Evolutionary conservation across 1,140 invertebrate genomes (phyloP), one percentile per base, ranked within the genome.

Genomic region (Diplogasteroides magnus): DNA sequence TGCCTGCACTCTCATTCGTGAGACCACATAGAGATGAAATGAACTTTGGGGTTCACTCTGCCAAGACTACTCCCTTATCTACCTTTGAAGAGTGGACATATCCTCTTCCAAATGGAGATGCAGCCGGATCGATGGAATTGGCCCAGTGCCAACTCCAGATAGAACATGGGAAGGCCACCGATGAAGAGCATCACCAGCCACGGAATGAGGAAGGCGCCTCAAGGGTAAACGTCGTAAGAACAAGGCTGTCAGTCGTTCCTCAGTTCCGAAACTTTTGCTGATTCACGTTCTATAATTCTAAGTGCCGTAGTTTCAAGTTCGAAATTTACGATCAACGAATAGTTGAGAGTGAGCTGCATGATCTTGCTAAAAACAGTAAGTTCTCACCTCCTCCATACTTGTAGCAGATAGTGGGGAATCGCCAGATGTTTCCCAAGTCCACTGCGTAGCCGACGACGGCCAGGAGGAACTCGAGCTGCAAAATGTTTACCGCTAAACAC

Each of bases 61-160:
- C n/a, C 37, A 13, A 29, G n/a, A 57, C 25, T n/a, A 69, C 27
- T 31, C 26, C 1, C 57, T 31, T 61, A 76, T 82, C 86, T 86
- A 95, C 94, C 95, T 90, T 97, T 97, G 31, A 97, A 88, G 31
- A 94, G 90, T 0, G 95, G 95, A 84, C 94, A 97, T 77, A 98
- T 93, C 76, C 91, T 88, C 74, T 90, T 91, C 92, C 95, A 95
- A 61, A 94, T 89, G n/a, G 91, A 91, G 28, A 94, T 86, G 78
- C 92, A 94, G 26, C 93, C 92, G 78, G 90, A 91, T 23, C 91
- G 88, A 84, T 94, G 91, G 85, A 92, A 78, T 72, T 85, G 92
- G 0, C 92, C 93, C 59, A 96, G 90, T n/a, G 92, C 92, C 83
- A 95, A 86, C 84, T 95, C 93, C 78, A 97, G 90, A 31, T 94